phyloP scores from a whole-genome alignment of 2,113 vertebrate species.

The Lathamus discolor region DNA sequence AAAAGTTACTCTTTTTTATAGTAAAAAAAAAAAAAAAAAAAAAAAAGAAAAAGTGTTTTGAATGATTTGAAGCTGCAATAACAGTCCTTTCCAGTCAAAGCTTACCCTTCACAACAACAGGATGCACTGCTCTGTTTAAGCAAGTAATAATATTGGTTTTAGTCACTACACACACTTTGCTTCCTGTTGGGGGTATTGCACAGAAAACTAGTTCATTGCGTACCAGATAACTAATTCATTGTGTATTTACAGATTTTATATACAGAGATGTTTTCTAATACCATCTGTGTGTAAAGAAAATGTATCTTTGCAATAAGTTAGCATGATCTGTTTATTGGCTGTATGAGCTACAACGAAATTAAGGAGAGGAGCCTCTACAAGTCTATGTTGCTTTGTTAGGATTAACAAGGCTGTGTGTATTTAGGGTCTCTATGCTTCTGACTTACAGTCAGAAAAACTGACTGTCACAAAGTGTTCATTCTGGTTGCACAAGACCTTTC shows the following conservation, averaged over 20 bases:
- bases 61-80: slow-evolving; percentile 38
- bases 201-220: neutral
- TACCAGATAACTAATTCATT: neutral
- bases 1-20: neutral
- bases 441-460: neutral
- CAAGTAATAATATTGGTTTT: slow-evolving; percentile 42
- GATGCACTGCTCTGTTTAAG: slow-evolving; percentile 6
- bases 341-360: neutral
- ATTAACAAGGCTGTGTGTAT: neutral
- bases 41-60: neutral
- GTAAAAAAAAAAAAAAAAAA: neutral
- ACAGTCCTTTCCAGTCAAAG: slow-evolving; percentile 39
- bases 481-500: slow-evolving; percentile 33
- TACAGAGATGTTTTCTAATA: slow-evolving; percentile 1
- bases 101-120: slow-evolving; percentile 32
- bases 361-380: neutral
- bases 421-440: neutral
- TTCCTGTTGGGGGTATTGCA: slow-evolving; percentile 27
- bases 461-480: neutral
- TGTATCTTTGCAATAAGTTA: neutral
- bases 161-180: neutral
- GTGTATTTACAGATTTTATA: neutral
- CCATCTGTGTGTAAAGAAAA: neutral
- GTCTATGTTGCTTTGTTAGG: neutral
- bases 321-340: neutral